These are phyloP conservation scores for Phenganax marumi DNA, from an alignment of 92 coral and sea anemone species.

Conservation along the genomic window DNA sequence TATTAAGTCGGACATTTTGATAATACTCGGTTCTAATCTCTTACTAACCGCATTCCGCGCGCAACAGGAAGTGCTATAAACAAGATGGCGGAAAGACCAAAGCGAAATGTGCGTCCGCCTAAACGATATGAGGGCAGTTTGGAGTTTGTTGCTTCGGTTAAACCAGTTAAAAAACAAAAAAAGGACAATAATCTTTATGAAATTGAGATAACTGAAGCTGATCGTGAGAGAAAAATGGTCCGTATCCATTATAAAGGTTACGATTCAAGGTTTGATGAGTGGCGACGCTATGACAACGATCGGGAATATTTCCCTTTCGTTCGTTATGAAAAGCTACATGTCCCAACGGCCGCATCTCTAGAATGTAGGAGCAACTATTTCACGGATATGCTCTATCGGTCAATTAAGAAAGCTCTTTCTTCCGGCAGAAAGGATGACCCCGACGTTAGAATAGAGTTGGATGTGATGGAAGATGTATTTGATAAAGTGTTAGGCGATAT, in stretches of 20 bases:
- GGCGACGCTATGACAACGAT: constrained; percentile 1
- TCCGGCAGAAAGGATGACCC: constrained; percentile 57
- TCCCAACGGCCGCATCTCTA: constrained; percentile 12
- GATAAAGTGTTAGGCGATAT: constrained; percentile 29
- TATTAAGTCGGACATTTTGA: no score
- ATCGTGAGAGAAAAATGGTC: constrained; percentile 5
- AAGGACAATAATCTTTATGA: constrained; percentile 18
- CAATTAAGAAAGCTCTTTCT: constrained; percentile 32
- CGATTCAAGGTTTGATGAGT: constrained; percentile 19
- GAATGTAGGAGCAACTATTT: constrained; percentile 38
- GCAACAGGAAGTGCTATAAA: no score
- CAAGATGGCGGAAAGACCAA: no score
- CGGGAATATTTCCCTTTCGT: constrained; percentile 8
- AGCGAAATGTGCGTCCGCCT: no score
- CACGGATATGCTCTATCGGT: constrained; percentile 38
- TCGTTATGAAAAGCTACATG: constrained; percentile 1
- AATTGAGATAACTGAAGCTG: neutral
- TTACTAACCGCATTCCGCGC: no score
- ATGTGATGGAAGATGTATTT: constrained; percentile 49
- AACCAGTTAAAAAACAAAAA: neutral
- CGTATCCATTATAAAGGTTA: constrained; percentile 5
- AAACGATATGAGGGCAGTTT: no score
- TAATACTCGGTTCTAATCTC: no score
- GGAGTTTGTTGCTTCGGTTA: neutral
- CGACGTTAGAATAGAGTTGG: constrained; percentile 45